Conservation (phyloP, 1,140 invertebrate genomes). For the Bombus turneri region DNA sequence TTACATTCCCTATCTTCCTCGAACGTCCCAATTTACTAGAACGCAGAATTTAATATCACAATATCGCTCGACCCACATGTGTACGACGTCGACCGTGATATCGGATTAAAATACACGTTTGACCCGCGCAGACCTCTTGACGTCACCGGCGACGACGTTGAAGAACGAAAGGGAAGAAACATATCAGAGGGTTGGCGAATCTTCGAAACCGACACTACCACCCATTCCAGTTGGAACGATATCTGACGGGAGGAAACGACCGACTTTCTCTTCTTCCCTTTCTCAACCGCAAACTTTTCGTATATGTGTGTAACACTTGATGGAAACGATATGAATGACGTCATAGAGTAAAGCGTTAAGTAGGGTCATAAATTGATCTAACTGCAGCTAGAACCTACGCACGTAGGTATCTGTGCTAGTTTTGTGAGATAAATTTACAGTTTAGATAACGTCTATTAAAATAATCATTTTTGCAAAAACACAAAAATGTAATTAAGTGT, state of each 20-base stretch:
- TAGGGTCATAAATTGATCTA: background rate
- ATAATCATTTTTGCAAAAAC: too few relatives aligned
- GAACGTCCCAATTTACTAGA: background rate
- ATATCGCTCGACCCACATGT: conserved; percentile 3
- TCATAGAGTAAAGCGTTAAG: background rate
- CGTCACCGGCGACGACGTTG: conserved; percentile 3
- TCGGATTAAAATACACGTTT: conserved; percentile 21
- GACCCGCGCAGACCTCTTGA: conserved; percentile 7
- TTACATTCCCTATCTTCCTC: background rate
- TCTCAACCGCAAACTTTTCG: background rate
- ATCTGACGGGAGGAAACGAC: background rate
- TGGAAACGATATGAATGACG: background rate
- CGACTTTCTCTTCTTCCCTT: background rate
- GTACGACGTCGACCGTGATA: background rate
- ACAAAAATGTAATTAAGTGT: too few relatives aligned
- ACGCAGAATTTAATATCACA: conserved; percentile 10
- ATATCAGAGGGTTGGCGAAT: background rate
- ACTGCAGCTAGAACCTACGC: too few relatives aligned
- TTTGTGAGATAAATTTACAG: too few relatives aligned
- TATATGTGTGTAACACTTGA: background rate
- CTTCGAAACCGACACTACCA: background rate
- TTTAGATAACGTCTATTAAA: too few relatives aligned
- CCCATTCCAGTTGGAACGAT: background rate
- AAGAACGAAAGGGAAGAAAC: background rate
- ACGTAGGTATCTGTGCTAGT: too few relatives aligned